Conservation (phyloP, 2,888 invertebrate genomes). For the Marronus borbonicus region DNA sequence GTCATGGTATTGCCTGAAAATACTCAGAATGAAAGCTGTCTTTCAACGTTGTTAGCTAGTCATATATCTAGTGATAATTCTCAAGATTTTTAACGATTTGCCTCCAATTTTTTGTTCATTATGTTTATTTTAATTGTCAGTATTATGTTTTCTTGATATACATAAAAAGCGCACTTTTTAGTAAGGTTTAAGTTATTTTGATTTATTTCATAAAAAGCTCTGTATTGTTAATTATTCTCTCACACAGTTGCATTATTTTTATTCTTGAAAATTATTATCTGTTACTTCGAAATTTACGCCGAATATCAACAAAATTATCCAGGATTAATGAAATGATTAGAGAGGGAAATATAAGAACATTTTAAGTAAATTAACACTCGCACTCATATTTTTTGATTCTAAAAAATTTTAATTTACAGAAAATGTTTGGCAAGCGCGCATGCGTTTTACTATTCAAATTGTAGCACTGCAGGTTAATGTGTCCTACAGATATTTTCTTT, state of each 20-base stretch:
- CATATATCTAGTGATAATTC: constrained; percentile 67
- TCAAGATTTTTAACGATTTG: constrained; percentile 63
- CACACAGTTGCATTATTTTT: background rate
- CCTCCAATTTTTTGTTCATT: constrained; percentile 17
- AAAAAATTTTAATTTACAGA: too few species aligned
- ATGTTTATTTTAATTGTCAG: constrained; percentile 39
- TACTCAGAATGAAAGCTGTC: constrained; percentile 60
- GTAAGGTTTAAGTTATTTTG: background rate
- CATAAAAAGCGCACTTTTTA: background rate
- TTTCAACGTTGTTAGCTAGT: constrained; percentile 66
- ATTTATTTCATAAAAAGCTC: background rate
- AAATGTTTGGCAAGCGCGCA: too few species aligned
- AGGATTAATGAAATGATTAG: too few species aligned
- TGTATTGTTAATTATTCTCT: background rate
- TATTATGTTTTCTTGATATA: constrained; percentile 34
- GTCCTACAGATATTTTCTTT: too few species aligned
- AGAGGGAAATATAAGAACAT: too few species aligned
- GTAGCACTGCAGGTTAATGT: too few species aligned
- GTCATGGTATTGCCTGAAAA: constrained; percentile 61
- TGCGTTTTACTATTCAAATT: too few species aligned
- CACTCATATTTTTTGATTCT: too few species aligned
- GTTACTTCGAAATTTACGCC: too few species aligned
- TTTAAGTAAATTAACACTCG: too few species aligned
- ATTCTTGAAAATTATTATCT: too few species aligned
- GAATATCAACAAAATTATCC: too few species aligned